Base-by-base conservation (phyloP, 2,888 invertebrate species). In the Agonopterix heracliana region DNA sequence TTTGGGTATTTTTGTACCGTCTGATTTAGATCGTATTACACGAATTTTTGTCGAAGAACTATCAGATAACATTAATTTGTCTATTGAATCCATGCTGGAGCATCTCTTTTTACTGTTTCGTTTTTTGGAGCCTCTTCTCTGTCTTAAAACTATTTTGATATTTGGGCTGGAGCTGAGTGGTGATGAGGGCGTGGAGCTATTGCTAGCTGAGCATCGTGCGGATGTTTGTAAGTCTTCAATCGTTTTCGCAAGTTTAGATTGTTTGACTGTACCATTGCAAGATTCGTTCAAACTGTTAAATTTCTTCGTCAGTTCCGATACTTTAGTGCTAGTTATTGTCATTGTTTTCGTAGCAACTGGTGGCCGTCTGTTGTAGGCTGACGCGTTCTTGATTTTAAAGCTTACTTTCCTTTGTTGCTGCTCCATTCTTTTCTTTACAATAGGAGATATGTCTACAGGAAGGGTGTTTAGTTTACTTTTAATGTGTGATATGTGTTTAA, bases 291-390 rank as follows among this genome's bases (percentile, higher is more conserved):
- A 82, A 68, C 92, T 90, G 67, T 94, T 93, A 64, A 93, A 94
- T 66, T 93, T 93, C 56, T 91, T 90, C 1, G 93, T 92, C 51
- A 94, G 72, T 68, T 92, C 91, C 44, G 93, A 91, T 36, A 94
- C 94, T 71, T 91, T 90, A 60, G 82, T 92, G 53, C 89, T 83
- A 10, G 83, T 76, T 54, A 90, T 79, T 5, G 89, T 86, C 69
- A 90, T 79, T 36, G 86, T 89, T 8, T 83, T 71, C 9, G 84
- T 71, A 35, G 74, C 73, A 36, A 81, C 57, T 26, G 83, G 83
- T 3, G 84, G 81, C 49, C 88, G 79, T 59, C 88, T 78, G 45
- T 90, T 76, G 34, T 82, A 80, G 14, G 81, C 62, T 10, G 88
- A 79, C 5, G 89, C 78, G 55, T 83, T 90, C 71, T 90, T 90